Evolutionary conservation across 2,797 vertebrate species (phyloP).

Genomic region (Pseudotriccus pelzelni): DNA sequence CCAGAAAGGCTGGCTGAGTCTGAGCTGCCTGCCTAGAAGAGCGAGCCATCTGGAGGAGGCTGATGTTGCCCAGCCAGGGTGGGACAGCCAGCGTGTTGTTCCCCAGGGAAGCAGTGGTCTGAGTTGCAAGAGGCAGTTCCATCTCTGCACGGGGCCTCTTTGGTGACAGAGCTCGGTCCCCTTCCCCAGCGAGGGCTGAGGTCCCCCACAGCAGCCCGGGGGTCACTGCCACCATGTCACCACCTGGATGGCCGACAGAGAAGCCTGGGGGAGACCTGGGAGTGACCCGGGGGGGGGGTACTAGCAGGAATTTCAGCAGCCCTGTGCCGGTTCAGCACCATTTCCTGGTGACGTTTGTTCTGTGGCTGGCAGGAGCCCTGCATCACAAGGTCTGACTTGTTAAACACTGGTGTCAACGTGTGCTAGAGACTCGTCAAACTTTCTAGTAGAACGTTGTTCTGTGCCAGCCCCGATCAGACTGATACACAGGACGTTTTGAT

Average conservation of each 20-base stretch:
- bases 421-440: conserved; percentile 4
- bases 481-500: conserved; percentile 5
- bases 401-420: neutral
- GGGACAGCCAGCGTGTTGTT: neutral
- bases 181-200: neutral
- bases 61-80: neutral
- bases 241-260: neutral
- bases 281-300: neutral
- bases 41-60: neutral
- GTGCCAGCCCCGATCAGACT: neutral
- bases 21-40: neutral
- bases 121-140: neutral
- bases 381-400: conserved; percentile 54
- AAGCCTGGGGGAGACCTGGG: neutral
- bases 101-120: neutral
- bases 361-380: neutral
- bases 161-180: neutral
- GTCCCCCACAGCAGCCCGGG: neutral
- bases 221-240: neutral
- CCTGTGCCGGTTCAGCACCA: neutral
- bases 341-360: conserved; percentile 4
- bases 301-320: neutral
- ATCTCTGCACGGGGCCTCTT: accelerated
- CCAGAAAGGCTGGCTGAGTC: neutral
- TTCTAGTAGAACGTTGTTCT: neutral